Evolutionary conservation across 2,797 vertebrate genomes (phyloP), one percentile per base, ranked within the genome.

Genomic region (Helostoma temminkii): DNA sequence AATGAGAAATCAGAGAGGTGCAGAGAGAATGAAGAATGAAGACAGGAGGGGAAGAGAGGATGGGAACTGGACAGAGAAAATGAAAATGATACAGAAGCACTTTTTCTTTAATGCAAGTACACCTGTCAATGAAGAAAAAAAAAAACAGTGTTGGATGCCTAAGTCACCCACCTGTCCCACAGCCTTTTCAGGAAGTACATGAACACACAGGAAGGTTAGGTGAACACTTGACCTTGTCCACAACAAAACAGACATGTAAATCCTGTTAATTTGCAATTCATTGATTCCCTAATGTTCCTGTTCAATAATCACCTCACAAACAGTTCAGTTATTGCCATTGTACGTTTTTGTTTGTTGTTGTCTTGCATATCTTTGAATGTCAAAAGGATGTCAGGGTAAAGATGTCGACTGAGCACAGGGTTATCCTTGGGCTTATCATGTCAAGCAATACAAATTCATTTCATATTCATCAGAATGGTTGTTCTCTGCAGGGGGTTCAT

Each of bases 381-480:
- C 68, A 75, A 71, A 82, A 71, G 48, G 65, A 74, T 74, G 80
- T 84, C 70, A 69, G 52, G 77, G 74, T 80, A 78, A 79, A 83
- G 74, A 89, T 81, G 84, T 76, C 65, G 72, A 62, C 77, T 55
- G 87, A 83, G 77, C 76, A 65, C 67, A 60, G 80, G 88, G 91
- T 91, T 91, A 90, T 94, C 90, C 91, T 85, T 90, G 85, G 88
- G 93, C 90, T 93, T 91, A 88, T 93, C 91, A 78, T 94, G 93
- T 93, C 91, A 89, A 89, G 89, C 88, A 90, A 92, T 89, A 91
- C 88, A 88, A 94, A 93, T 94, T 94, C 85, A 93, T 94, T 93
- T 93, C 89, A 93, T 94, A 94, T 94, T 95, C 93, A 91, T 90
- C 85, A 89, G 81, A 92, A 88, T 90, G 91, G 87, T 90, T 92